phyloP scores from a whole-genome alignment of 2,113 vertebrate genomes.

The Lampris incognitus region DNA sequence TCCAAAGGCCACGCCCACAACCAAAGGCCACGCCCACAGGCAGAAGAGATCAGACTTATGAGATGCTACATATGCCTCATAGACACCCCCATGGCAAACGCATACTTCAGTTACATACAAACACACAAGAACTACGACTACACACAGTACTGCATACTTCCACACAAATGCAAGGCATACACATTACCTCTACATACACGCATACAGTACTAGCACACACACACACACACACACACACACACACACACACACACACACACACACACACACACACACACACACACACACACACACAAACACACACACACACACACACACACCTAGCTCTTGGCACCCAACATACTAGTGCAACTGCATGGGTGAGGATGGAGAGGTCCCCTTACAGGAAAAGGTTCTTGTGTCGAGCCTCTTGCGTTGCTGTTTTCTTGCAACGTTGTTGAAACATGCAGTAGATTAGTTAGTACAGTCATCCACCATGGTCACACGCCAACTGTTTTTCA shows the following conservation, averaged over 20 bases:
- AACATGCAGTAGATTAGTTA: constrained; percentile 41
- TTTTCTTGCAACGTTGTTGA: constrained; percentile 35
- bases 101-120: neutral
- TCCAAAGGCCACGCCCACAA: neutral
- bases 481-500: neutral
- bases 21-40: neutral
- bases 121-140: neutral
- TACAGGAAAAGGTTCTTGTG: constrained; percentile 30
- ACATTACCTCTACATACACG: neutral
- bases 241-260: neutral
- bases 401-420: constrained; percentile 16
- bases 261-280: neutral
- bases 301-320: neutral
- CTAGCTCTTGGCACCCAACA: constrained; percentile 29
- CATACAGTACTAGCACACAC: constrained; percentile 7
- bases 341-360: constrained; percentile 58
- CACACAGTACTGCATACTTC: neutral
- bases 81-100: neutral
- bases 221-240: constrained; percentile 3
- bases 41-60: constrained; percentile 2
- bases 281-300: constrained; percentile 6
- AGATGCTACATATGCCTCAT: constrained; percentile 32
- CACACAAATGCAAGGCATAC: neutral
- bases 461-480: constrained; percentile 25
- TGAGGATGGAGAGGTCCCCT: neutral